Evolutionary conservation across 2,797 vertebrate genomes (phyloP), one percentile per base, ranked within the genome.

Genomic region (Rhinichthys osculus): DNA sequence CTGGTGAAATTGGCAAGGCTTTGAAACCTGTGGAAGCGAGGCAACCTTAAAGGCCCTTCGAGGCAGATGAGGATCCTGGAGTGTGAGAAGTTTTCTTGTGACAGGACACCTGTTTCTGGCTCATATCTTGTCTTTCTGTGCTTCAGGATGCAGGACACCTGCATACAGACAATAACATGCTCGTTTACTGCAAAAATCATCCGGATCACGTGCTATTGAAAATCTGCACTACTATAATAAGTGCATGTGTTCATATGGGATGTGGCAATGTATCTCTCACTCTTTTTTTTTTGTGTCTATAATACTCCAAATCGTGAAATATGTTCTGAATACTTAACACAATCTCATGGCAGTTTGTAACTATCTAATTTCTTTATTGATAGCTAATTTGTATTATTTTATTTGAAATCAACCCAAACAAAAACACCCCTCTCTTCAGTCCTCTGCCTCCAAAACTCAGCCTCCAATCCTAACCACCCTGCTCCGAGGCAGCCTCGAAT

Each of bases 11-110:
- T 92, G 94, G 93, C 93, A 91, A 91, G 73, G 81, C 95, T 94
- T 95, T 95, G 94, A 95, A 94, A 95, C 94, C 93, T 94, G 94
- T 92, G 92, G 94, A 95, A 92, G 93, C 91, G 92, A 93, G 93
- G 92, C 92, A 93, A 93, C 93, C 92, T 93, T 92, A 81, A 87
- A 86, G 92, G 91, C 89, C 87, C 91, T 92, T 92, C 93, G 87
- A 92, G 91, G 91, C 93, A 92, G 82, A 91, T 83, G 90, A 94
- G 92, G 92, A 94, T 92, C 92, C 91, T 90, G 86, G 88, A 94
- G 93, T 93, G 91, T 92, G 93, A 93, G 92, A 95, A 80, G 88
- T 90, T 92, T 94, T 89, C 93, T 94, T 95, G 93, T 93, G 92
- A 86, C 83, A 80, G 91, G 91, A 95, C 95, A 96, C 95, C 95